Percentiles rank a stretch among this genome's conserved stretches.
Conservation (phyloP, 1,140 invertebrate species). For the Thaumetopoea pityocampa region DNA sequence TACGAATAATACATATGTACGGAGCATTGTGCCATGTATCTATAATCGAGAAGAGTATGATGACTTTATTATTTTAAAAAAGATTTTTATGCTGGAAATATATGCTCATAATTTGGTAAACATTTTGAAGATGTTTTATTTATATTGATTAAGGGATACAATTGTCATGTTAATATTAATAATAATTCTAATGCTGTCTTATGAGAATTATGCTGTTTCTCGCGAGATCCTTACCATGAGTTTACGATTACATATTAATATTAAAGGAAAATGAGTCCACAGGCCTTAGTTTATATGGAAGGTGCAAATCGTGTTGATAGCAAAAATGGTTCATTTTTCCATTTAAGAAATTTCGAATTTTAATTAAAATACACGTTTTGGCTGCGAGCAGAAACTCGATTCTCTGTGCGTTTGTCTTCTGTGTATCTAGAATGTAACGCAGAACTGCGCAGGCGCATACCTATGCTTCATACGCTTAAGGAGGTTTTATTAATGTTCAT, state of each 20-base stretch:
- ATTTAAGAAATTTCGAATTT: no score
- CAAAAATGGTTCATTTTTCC: no score
- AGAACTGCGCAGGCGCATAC: no score
- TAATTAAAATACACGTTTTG: no score
- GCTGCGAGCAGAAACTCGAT: no score
- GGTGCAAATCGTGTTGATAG: no score
- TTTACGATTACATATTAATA: not conserved
- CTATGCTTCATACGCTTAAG: no score
- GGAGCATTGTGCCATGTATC: constrained; percentile 73
- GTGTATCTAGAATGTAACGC: no score
- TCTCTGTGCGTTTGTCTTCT: no score
- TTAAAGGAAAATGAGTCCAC: no score
- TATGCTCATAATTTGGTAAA: constrained; percentile 73
- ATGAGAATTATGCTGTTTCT: constrained; percentile 26
- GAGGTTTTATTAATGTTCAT: no score
- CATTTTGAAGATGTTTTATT: constrained; percentile 72
- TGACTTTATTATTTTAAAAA: constrained; percentile 65
- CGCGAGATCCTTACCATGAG: constrained; percentile 3
- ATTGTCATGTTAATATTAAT: constrained; percentile 43
- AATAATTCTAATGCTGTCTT: constrained; percentile 40
- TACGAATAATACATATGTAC: constrained; percentile 62
- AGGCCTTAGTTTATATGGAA: no score
- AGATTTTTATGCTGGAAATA: constrained; percentile 67
- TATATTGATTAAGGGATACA: constrained; percentile 61
- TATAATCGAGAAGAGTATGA: constrained; percentile 63